Base-by-base conservation (phyloP, 2,888 invertebrate species). In the Amaurobius ferox region DNA sequence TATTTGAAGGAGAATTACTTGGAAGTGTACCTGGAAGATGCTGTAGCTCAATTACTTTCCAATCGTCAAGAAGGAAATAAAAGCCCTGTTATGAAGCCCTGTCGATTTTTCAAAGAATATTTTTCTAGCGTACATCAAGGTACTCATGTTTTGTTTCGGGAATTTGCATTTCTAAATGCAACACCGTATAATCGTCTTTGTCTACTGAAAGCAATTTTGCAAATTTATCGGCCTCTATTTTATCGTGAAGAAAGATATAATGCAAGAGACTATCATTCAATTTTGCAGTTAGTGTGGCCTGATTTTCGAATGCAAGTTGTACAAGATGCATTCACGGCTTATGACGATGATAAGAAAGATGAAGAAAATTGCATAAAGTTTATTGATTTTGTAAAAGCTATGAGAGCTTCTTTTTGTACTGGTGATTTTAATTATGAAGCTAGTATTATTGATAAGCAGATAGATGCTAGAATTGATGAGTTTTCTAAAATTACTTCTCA, bases 91-190 rank as follows among this genome's bases (percentile, higher is more conserved):
- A 76, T 77, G n/a, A 88, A 88, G 26, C 85, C 85, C 9, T 48
- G 72, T 0, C 86, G 86, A 48, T 88, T 88, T 61, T 72, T 86
- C 11, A 78, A 81, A 23, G 88, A 88, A 32, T 88, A 88, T 67
- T 88, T 88, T 68, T 64, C 80, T 9, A 88, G 88, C 73, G 88
- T 88, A 13, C 88, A 88, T 39, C 88, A 88, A 76, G 88, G 88
- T 39, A 80, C 86, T 30, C 88, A 88, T 62, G 64, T 88, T 26
- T 26, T 88, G 13, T 86, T 88, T 64, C 85, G 88, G n/a, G 88
- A 88, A 48, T 88, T 35, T 77, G 28, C 29, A 3, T 88, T 88
- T 39, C 66, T 88, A 1, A 79, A 67, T 68, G 85, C 88, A 11
- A 88, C 88, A 6, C 79, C 78, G 0, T 86, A 88, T 68, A 88